Evolutionary conservation across 2,797 vertebrate species (phyloP), one percentile per base, ranked within the genome.

Genomic region (Lagodon rhomboides): DNA sequence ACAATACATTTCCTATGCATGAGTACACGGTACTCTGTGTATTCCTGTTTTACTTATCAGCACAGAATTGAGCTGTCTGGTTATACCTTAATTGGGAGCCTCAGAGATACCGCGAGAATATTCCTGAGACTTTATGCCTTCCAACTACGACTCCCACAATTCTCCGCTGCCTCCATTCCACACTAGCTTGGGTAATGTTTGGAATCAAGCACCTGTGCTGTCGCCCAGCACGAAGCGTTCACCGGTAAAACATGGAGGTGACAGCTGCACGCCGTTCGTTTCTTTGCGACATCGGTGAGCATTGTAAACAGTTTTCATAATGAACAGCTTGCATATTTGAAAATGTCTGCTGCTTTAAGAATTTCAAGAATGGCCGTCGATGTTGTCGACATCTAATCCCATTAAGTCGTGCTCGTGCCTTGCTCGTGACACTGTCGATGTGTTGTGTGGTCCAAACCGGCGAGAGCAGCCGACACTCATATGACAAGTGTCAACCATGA

Each of bases 221-320:
- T 4, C 15, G 25, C 0, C 23, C 10, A 0, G 18, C 18, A 2
- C 3, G 0, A 11, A 44, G 1, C 44, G 23, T 62, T 54, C 18
- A 11, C 44, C n/a, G 5, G 11, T 47, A 17, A 65, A 63, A 74
- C n/a, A 95, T 95, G 93, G 94, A 93, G 49, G 51, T 93, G 56
- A 92, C 88, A 1, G 85, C 90, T 0, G 93, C 89, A 0, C 91
- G 93, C 38, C 75, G 91, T 1, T 93, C 94, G 7, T 86, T 87
- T 61, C 89, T 93, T 1, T 92, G 92, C 46, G 95, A 95, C 43
- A 92, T 93, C 22, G 94, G 94, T 95, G 71, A 94, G 92, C 15
- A 20, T 4, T 4, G 62, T 46, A 27, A 6, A 41, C 3, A 0
- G 11, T 18, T 43, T 41, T 66, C 13, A 38, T 38, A 9, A 38